These are phyloP conservation scores for Parus major DNA, from an alignment of 2,113 vertebrate genomes.

Conservation along the genomic window DNA sequence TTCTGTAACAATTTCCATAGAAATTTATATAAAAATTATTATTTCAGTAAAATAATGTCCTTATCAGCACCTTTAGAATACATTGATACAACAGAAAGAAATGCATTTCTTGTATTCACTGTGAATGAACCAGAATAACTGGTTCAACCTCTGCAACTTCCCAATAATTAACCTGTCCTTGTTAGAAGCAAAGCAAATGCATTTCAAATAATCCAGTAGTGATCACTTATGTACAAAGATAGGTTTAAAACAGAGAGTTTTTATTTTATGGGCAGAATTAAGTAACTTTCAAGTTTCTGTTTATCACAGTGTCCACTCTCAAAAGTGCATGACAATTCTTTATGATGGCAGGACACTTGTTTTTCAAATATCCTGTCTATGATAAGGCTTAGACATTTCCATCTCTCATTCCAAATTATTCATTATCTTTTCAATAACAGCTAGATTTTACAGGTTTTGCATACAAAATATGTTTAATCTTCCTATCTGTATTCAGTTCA, in stretches of 20 bases:
- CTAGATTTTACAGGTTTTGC: neutral
- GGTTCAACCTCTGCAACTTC: neutral
- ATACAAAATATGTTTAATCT: neutral
- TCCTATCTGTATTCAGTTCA: neutral
- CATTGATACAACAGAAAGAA: neutral
- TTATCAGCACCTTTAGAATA: conserved; percentile 21
- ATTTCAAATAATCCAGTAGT: neutral
- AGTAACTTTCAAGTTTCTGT: neutral
- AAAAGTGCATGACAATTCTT: neutral
- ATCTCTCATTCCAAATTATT: neutral
- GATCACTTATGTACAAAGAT: neutral
- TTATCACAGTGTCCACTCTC: neutral
- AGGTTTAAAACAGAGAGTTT: neutral
- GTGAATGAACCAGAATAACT: neutral
- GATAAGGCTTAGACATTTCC: neutral
- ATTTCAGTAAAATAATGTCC: neutral
- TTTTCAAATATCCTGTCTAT: neutral
- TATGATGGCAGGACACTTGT: neutral
- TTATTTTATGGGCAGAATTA: neutral
- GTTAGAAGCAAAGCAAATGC: neutral
- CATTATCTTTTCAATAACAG: neutral
- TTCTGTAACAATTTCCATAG: neutral
- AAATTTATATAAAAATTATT: too few relatives aligned
- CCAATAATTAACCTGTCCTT: neutral
- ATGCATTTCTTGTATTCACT: neutral